phyloP scores from a whole-genome alignment of 2,797 vertebrate species.

The Parauchenoglanis ngamensis region DNA sequence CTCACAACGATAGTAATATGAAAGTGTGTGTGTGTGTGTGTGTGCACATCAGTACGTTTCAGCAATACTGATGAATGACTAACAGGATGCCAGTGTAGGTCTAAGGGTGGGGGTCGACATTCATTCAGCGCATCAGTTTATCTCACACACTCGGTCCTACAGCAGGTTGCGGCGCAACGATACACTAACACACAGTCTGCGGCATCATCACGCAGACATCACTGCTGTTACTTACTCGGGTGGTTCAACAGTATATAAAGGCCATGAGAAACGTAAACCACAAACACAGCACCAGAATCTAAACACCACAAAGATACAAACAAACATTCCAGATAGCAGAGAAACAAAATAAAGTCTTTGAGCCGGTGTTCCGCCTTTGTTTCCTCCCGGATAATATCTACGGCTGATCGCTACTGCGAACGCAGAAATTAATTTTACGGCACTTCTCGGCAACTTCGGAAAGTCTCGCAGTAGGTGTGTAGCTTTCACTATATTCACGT shows the following conservation, averaged over 20 bases:
- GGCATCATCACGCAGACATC: background rate
- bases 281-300: background rate
- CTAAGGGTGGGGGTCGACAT: background rate
- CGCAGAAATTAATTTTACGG: no score
- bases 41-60: background rate
- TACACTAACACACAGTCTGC: background rate
- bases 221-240: no score
- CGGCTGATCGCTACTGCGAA: no score
- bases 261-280: background rate
- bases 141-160: background rate
- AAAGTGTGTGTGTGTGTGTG: background rate
- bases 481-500: no score
- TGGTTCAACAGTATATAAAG: background rate
- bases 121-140: conserved; percentile 7
- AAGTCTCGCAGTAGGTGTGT: no score
- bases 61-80: conserved; percentile 19
- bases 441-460: no score
- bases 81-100: conserved; percentile 9
- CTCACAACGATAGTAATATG: background rate
- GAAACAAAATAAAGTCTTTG: background rate
- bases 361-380: no score
- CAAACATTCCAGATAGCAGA: background rate
- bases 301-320: background rate
- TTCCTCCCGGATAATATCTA: no score
- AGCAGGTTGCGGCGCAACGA: background rate